These are phyloP conservation scores for Listronotus oregonensis DNA, from an alignment of 1,140 invertebrate genomes.

Conservation along the genomic window DNA sequence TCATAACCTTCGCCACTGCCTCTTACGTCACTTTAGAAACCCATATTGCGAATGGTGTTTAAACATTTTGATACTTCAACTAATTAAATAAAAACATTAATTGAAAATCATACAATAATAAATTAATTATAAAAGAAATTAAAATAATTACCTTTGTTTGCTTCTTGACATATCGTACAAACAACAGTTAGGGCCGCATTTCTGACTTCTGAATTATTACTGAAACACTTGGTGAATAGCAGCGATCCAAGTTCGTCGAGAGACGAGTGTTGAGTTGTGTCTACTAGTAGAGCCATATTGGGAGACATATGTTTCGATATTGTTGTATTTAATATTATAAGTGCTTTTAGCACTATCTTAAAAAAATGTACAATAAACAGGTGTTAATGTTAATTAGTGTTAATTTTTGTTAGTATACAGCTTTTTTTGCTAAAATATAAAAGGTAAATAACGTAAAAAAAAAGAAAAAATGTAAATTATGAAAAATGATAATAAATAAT, in stretches of 20 bases:
- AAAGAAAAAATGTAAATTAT: no score
- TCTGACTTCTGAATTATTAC: constrained; percentile 18
- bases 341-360: constrained; percentile 22
- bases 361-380: background rate
- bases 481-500: no score
- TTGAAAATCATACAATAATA: no score
- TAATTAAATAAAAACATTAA: no score
- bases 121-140: background rate
- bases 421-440: no score
- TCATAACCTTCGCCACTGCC: no score
- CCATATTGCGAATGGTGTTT: no score
- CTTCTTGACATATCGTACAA: constrained; percentile 28
- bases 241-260: constrained; percentile 25
- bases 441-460: no score
- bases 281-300: constrained; percentile 31
- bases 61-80: no score
- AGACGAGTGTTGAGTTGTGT: constrained; percentile 16
- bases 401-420: no score
- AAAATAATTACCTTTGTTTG: constrained; percentile 23
- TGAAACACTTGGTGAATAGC: constrained; percentile 26
- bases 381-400: no score
- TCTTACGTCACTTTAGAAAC: no score
- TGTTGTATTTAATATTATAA: constrained; percentile 24
- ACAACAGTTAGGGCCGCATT: constrained; percentile 28
- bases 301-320: constrained; percentile 34